Percentiles rank a stretch among this genome's conserved stretches.
These are phyloP conservation scores for Ashinkailepas kermadecensis DNA, from an alignment of 2,888 invertebrate genomes.

Conservation along the genomic window DNA sequence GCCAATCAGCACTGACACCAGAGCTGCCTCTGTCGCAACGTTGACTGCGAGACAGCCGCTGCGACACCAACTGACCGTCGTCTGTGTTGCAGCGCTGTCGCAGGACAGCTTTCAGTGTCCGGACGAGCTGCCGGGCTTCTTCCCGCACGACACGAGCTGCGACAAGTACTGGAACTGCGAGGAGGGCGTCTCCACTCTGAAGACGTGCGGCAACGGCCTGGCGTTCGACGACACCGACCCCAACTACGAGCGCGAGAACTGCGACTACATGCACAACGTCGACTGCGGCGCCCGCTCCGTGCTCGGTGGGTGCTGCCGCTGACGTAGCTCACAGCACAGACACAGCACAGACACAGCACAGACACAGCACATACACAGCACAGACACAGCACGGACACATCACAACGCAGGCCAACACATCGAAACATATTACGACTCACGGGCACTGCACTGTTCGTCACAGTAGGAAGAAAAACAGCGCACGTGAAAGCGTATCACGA, in stretches of 20 bases:
- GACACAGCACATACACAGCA: too few relatives aligned
- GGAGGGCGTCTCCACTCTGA: slow-evolving; percentile 75
- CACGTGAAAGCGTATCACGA: too few relatives aligned
- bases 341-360: too few relatives aligned
- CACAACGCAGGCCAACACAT: too few relatives aligned
- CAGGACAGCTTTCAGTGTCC: slow-evolving; percentile 48
- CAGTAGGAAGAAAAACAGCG: too few relatives aligned
- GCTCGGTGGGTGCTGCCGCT: slow-evolving; percentile 53
- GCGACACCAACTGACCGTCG: background rate
- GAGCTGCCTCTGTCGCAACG: too few relatives aligned
- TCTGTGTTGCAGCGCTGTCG: slow-evolving; percentile 59
- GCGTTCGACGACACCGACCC: slow-evolving; percentile 83
- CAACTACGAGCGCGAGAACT: slow-evolving; percentile 86
- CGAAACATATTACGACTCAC: too few relatives aligned
- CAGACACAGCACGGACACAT: too few relatives aligned
- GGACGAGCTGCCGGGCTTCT: slow-evolving; percentile 34
- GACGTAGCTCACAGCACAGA: too few relatives aligned
- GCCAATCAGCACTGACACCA: too few relatives aligned
- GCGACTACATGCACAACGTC: slow-evolving; percentile 90
- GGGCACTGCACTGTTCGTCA: too few relatives aligned
- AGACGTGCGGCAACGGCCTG: slow-evolving; percentile 88
- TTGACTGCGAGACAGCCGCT: too few relatives aligned
- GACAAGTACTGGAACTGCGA: slow-evolving; percentile 96
- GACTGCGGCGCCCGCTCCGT: slow-evolving; percentile 82
- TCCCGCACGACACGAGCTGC: slow-evolving; percentile 46